phyloP scores from a whole-genome alignment of 2,113 vertebrate genomes.

The Ptychochromis oligacanthus region DNA sequence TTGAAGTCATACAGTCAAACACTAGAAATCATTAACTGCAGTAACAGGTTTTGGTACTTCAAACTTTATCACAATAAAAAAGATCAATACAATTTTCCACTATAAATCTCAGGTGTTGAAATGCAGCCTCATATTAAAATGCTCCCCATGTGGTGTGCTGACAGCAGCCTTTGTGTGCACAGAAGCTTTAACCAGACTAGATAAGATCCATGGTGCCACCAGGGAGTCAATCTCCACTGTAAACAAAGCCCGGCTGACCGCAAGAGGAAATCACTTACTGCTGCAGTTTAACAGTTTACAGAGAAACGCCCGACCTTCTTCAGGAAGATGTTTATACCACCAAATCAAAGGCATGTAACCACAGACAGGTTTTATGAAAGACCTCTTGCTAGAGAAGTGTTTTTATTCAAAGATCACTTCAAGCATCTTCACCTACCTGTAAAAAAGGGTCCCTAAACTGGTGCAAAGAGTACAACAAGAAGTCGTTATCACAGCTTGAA shows the following conservation, averaged over 20 bases:
- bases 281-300: constrained; percentile 47
- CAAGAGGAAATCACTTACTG: constrained; percentile 65
- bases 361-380: background rate
- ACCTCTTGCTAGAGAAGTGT: rapidly evolving
- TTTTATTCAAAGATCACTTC: background rate
- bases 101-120: background rate
- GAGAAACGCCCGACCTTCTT: constrained; percentile 26
- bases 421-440: background rate
- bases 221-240: constrained; percentile 53
- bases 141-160: constrained; percentile 3
- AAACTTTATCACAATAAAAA: background rate
- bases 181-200: constrained; percentile 25
- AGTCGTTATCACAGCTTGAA: background rate
- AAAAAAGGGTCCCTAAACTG: background rate
- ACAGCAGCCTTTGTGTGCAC: constrained; percentile 34
- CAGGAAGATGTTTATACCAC: constrained; percentile 15
- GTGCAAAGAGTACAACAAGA: background rate
- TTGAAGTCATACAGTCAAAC: constrained; percentile 9
- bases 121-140: background rate
- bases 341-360: constrained; percentile 17
- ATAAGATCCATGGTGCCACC: constrained; percentile 52
- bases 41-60: background rate
- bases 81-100: background rate
- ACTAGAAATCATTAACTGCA: background rate
- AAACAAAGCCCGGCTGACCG: constrained; percentile 53